A percentile compares a stretch with the other conserved stretches of the same genome.
Evolutionary conservation across 2,113 vertebrate genomes (phyloP).

Genomic region (Loxodonta africana): DNA sequence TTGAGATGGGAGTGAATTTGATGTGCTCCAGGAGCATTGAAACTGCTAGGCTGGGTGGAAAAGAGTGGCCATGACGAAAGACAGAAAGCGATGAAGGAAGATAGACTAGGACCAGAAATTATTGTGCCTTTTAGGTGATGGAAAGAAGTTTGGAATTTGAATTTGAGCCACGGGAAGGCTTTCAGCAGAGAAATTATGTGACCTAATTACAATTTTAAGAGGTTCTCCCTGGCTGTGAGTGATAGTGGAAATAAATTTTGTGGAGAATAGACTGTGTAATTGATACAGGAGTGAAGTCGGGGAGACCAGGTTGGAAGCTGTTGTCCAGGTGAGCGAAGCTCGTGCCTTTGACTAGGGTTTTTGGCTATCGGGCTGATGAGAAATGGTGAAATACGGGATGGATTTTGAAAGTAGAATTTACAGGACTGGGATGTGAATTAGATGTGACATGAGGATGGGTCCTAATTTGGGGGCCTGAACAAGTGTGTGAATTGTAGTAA

Average conservation of each 20-base stretch:
- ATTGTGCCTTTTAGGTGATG: rapidly evolving
- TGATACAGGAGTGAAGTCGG: not conserved
- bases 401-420: not conserved
- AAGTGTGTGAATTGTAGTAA: not conserved
- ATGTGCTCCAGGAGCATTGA: not conserved
- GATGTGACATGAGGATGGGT: not conserved
- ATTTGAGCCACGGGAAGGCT: not conserved
- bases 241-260: not conserved
- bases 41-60: not conserved
- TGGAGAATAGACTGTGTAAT: not conserved
- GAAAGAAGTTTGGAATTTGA: not conserved
- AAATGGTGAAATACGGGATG: not conserved
- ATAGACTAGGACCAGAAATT: no score
- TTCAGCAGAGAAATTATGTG: not conserved
- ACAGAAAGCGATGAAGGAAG: not conserved
- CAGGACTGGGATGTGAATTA: not conserved
- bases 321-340: not conserved
- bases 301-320: not conserved
- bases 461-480: not conserved
- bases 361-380: not conserved
- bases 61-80: not conserved
- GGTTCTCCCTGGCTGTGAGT: not conserved
- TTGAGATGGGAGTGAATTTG: not conserved
- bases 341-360: not conserved
- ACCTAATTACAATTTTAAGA: constrained; percentile 36